Base-by-base conservation (phyloP, 2,888 invertebrate genomes). In the Andrena camellia region DNA sequence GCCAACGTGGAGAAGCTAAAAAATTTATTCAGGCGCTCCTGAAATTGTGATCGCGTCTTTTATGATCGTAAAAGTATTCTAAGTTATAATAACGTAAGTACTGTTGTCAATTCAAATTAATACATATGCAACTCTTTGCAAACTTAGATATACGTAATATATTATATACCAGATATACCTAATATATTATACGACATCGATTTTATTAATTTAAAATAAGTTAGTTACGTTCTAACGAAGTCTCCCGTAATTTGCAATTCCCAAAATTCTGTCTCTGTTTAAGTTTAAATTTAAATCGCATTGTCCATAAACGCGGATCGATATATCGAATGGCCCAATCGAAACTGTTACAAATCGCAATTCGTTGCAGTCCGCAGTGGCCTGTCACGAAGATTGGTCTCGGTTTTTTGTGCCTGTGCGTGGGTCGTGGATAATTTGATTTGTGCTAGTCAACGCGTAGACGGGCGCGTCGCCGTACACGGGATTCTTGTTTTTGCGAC, bases 1-100 rank as follows among this genome's bases (percentile, higher is more conserved):
- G 57, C 86, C 86, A 86, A 84, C 31, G 17, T 10, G 31, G 57
- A 5, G 13, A 33, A 26, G 8, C 13, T 10, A 31, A 20, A 31
- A 20, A 60, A n/a, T 1, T 57, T 10, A 26, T 48, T 50, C 5
- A n/a, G n/a, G 33, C 29, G 29, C 13, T 13, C n/a, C 6, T 33
- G 33, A 31, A 31, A 33, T 33, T 20, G 42, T 20, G 20, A 20
- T 52, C 20, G 52, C 5, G 52, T 52, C 7, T 52, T 20, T 35
- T 35, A 35, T 35, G 35, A 50, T 50, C 6, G 50, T 5, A 6
- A n/a, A 50, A 50, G n/a, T n/a, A 50, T 50, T n/a, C 1, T 1
- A 10, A 35, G 35, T 35, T 10, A 10, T 35, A 35, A 35, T 35
- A 35, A 35, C 3, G 10, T 10, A 10, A 35, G 10, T 10, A 10